Evolutionary conservation across 2,797 vertebrate genomes (phyloP), one percentile per base, ranked within the genome.

Genomic region (Lagocephalus sceleratus): DNA sequence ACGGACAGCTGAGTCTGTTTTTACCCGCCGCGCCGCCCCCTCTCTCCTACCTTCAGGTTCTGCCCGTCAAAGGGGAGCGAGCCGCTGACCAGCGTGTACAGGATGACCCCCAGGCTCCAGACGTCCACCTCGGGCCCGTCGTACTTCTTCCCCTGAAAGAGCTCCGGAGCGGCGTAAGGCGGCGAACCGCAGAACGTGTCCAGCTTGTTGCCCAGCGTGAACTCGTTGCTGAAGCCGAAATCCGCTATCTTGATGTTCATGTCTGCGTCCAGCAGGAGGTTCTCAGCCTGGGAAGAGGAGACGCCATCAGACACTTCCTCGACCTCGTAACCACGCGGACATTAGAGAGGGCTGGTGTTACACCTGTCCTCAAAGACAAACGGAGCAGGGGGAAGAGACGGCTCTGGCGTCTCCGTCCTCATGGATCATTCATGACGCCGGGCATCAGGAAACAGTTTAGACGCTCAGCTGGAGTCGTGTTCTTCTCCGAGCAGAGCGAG

Each of bases 211-310:
- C 95, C 95, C 17, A 97, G 68, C 44, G 94, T 97, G 89, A 99
- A 99, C 90, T 98, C 96, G 47, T 98, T 99, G 76, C 97, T 98
- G 86, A 99, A 99, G 81, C 97, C 97, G 57, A 98, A 99, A 73
- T 99, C 96, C 15, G 96, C 97, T 66, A 99, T 98, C 90, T 99
- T 99, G 81, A 99, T 99, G 89, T 99, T 98, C 97, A 98, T 99
- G 90, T 99, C 96, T 19, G 96, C 95, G 68, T 99, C 96, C 58
- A 99, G 89, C 60, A 99, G 92, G 42, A 99, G 88, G 89, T 99
- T 99, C 90, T 99, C 96, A 64, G 95, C 96, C 97, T 99, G 74
- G 1, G 14, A 16, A 32, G 0, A 25, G 5, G 40, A 42, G 40
- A 19, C 16, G 11, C 1, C 16, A 10, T n/a, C 16, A 19, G 40